Evolutionary conservation across 2,113 vertebrate genomes (phyloP).

Genomic region (Megaceryle maxima): DNA sequence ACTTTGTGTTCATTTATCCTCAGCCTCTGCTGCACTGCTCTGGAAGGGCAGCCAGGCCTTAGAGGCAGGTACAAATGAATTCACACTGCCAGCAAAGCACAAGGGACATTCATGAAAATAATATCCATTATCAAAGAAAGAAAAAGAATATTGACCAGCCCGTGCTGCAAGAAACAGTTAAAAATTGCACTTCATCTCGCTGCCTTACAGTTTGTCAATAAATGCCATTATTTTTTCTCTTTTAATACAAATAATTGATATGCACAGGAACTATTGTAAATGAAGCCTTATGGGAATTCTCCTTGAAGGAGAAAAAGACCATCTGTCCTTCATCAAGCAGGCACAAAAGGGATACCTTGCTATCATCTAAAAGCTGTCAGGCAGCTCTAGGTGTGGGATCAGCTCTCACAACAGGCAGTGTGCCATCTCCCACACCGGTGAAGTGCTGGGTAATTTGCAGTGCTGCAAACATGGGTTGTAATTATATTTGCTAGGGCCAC

Average conservation of each 20-base stretch:
- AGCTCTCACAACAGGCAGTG: not conserved
- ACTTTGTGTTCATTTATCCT: not conserved
- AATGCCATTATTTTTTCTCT: not conserved
- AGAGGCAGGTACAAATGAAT: not conserved
- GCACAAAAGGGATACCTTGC: not conserved
- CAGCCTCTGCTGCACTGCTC: not conserved
- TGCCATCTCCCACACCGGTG: not conserved
- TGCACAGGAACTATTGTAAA: not conserved
- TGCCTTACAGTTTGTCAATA: not conserved
- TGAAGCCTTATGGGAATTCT: not conserved
- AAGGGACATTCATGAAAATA: not conserved
- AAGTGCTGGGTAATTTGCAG: conserved; percentile 1
- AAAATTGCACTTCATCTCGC: not conserved
- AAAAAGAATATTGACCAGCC: not conserved
- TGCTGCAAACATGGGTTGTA: not conserved
- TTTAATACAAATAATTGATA: conserved; percentile 19
- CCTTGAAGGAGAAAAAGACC: conserved; percentile 17
- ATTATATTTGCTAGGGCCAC: not conserved
- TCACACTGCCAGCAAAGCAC: not conserved
- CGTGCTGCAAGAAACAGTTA: not conserved
- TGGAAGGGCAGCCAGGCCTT: conserved; percentile 3
- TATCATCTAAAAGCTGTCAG: not conserved
- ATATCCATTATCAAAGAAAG: not conserved
- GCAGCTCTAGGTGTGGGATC: conserved; percentile 14
- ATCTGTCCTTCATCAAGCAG: not conserved